Conservation (phyloP, 1,140 invertebrate genomes). For the Proales similis region DNA sequence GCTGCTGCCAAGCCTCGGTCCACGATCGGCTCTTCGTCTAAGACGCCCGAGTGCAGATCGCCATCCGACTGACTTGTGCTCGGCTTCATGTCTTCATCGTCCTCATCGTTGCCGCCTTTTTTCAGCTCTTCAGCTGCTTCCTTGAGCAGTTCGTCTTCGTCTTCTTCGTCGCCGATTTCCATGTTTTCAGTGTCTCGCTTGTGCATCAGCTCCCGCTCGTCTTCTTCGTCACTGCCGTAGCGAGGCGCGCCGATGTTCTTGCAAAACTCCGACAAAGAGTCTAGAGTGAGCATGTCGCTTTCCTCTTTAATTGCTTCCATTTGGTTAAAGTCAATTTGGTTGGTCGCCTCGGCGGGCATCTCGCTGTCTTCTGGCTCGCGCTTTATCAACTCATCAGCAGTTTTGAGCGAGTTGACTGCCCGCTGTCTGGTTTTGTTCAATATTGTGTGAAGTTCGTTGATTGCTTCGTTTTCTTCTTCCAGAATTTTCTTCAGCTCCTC, state of each 20-base stretch:
- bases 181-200: neutral
- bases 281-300: constrained; percentile 65
- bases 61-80: neutral
- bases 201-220: constrained; percentile 52
- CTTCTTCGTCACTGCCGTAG: constrained; percentile 70
- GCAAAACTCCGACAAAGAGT: constrained; percentile 93
- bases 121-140: constrained; percentile 23
- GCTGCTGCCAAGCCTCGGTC: constrained; percentile 83
- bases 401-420: constrained; percentile 43
- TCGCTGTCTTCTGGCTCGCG: constrained; percentile 40
- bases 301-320: constrained; percentile 39
- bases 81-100: constrained; percentile 44
- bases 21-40: constrained; percentile 91
- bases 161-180: constrained; percentile 37
- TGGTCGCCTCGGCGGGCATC: constrained; percentile 36
- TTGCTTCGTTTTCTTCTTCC: constrained; percentile 59
- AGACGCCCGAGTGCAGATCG: constrained; percentile 57
- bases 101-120: constrained; percentile 6
- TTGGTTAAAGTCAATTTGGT: no score
- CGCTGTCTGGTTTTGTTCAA: constrained; percentile 67
- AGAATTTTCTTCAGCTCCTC: constrained; percentile 14
- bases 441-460: constrained; percentile 66
- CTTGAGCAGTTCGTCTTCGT: constrained; percentile 45
- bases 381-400: constrained; percentile 55
- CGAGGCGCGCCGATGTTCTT: constrained; percentile 81